These are phyloP conservation scores for Geothlypis trichas DNA, from an alignment of 2,113 vertebrate species.

Conservation along the genomic window DNA sequence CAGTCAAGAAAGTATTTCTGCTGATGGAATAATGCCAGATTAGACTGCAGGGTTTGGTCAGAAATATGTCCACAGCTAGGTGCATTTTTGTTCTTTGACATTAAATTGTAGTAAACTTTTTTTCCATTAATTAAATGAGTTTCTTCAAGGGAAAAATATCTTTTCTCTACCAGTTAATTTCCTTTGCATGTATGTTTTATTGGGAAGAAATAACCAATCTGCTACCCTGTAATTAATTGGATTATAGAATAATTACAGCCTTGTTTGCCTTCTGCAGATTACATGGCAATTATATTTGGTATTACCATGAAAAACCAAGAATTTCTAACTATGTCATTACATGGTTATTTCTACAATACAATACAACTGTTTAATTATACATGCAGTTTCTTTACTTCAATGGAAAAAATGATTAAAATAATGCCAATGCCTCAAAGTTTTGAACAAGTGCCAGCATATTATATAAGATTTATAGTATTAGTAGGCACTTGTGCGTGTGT, in stretches of 20 bases:
- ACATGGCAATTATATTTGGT: conserved; percentile 81
- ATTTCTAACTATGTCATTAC: conserved; percentile 80
- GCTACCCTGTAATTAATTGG: conserved; percentile 78
- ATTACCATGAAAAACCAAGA: conserved; percentile 81
- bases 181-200: conserved; percentile 66
- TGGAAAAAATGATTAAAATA: conserved; percentile 77
- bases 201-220: conserved; percentile 71
- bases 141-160: conserved; percentile 14
- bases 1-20: neutral
- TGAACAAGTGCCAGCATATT: conserved; percentile 69
- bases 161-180: conserved; percentile 36
- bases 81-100: neutral
- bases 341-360: conserved; percentile 80
- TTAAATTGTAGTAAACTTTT: neutral
- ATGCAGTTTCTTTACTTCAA: conserved; percentile 76
- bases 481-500: neutral
- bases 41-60: neutral
- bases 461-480: conserved; percentile 56
- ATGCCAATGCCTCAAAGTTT: conserved; percentile 73
- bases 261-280: conserved; percentile 80
- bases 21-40: neutral
- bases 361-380: conserved; percentile 80
- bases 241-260: conserved; percentile 80
- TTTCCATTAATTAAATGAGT: neutral
- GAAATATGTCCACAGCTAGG: neutral